These are phyloP conservation scores for Calephelis virginiensis DNA, from an alignment of 1,140 invertebrate genomes.

Conservation along the genomic window DNA sequence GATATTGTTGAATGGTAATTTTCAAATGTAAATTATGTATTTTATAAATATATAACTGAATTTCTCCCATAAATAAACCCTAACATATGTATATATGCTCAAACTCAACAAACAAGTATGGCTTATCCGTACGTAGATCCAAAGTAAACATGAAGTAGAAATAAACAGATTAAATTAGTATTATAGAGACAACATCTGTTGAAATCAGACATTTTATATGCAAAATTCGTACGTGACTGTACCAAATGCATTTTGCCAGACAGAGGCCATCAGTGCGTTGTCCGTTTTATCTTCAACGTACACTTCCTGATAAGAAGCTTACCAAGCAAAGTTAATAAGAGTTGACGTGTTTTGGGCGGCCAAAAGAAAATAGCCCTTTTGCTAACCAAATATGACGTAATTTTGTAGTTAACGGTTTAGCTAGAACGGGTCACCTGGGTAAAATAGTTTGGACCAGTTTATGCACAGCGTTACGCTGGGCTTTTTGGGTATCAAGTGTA, in stretches of 20 bases:
- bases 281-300: conserved; percentile 65
- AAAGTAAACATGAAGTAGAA: neutral
- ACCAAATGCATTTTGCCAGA: conserved; percentile 50
- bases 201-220: conserved; percentile 12
- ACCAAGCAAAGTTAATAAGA: conserved; percentile 65
- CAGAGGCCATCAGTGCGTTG: conserved; percentile 48
- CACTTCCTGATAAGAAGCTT: conserved; percentile 69
- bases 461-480: conserved; percentile 48
- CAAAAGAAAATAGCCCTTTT: conserved; percentile 48
- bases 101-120: conserved; percentile 5
- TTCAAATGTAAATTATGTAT: neutral
- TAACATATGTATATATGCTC: neutral
- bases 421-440: conserved; percentile 43
- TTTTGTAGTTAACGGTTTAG: conserved; percentile 35
- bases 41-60: neutral
- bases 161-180: neutral
- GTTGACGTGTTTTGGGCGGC: conserved; percentile 36
- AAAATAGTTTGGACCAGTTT: conserved; percentile 42
- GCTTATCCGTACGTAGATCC: neutral
- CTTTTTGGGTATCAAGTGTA: conserved; percentile 52
- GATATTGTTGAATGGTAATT: neutral
- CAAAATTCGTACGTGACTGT: conserved; percentile 26
- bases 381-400: conserved; percentile 39
- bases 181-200: conserved; percentile 11
- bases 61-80: neutral